Conservation (phyloP, 1,140 invertebrate species). For the Drosophila truncata region DNA sequence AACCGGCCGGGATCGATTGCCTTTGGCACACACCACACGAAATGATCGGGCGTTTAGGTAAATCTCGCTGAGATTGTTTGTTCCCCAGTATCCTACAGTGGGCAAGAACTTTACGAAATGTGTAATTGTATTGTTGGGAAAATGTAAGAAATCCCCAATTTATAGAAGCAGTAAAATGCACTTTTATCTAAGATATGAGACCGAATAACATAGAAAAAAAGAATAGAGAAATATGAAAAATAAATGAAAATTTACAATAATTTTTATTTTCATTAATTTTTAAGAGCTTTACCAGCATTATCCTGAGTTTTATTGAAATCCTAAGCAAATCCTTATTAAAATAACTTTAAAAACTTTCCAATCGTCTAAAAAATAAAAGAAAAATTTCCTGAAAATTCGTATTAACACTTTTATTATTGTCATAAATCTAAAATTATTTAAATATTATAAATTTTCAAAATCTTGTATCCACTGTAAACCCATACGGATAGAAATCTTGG, state of each 20-base stretch:
- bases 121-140: not conserved
- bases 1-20: conserved; percentile 67
- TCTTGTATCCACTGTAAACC: conserved; percentile 48
- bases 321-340: not conserved
- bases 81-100: conserved; percentile 51
- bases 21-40: conserved; percentile 53
- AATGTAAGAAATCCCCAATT: not conserved
- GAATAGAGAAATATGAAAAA: too few species aligned
- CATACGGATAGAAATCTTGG: conserved; percentile 54
- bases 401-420: not conserved
- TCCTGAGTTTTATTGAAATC: not conserved
- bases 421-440: not conserved
- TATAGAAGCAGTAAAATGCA: not conserved
- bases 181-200: not conserved
- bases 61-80: conserved; percentile 63
- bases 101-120: not conserved
- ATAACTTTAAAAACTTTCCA: not conserved
- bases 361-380: fast-evolving
- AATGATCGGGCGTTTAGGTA: conserved; percentile 60
- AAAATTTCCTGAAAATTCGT: not conserved
- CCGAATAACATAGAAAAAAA: not conserved
- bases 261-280: too few species aligned
- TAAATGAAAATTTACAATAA: too few species aligned
- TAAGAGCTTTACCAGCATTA: not conserved
- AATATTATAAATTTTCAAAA: not conserved